A percentile compares a stretch with the other conserved stretches of the same genome.
Conservation (phyloP, 1,140 invertebrate species). For the Drosophila serrata region DNA sequence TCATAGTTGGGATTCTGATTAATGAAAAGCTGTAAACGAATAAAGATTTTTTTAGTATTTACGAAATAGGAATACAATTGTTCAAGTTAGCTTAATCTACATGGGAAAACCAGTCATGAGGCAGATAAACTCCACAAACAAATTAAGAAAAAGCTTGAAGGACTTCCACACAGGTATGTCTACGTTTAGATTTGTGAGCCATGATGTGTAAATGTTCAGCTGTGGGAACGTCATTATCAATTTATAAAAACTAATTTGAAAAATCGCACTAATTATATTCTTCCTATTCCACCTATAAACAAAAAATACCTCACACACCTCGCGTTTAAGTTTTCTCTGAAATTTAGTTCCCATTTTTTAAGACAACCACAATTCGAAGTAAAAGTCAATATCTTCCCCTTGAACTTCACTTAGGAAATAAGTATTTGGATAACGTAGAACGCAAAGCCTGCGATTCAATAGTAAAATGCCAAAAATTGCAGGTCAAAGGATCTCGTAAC, state of each 20-base stretch:
- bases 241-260: not conserved
- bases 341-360: not conserved
- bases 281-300: not conserved
- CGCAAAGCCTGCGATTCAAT: not conserved
- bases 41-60: not conserved
- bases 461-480: no score
- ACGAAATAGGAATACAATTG: not conserved
- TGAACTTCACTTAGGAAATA: not conserved
- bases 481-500: not conserved
- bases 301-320: not conserved
- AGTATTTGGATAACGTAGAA: not conserved
- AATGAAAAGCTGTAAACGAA: slow-evolving; percentile 88
- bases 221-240: not conserved
- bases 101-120: not conserved
- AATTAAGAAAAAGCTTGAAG: not conserved
- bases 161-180: not conserved
- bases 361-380: not conserved
- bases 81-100: not conserved
- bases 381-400: no score
- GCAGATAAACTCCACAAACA: not conserved
- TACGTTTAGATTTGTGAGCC: not conserved
- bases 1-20: slow-evolving; percentile 94
- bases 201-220: not conserved
- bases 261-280: not conserved
- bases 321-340: not conserved